phyloP scores from a whole-genome alignment of 2,888 invertebrate genomes.

The Drosophila nr. perissopoda region DNA sequence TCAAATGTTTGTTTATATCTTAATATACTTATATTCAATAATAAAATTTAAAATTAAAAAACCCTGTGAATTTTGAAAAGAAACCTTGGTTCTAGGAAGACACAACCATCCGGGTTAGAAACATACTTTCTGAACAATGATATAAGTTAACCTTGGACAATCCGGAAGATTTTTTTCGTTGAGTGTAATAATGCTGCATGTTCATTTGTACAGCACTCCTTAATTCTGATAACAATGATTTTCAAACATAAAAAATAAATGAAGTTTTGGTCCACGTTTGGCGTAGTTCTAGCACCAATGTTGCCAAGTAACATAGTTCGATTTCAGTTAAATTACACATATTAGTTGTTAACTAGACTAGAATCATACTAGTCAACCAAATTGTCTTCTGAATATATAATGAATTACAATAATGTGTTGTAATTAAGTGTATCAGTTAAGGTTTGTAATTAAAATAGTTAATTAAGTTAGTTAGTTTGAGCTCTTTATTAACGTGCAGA shows the following conservation, averaged over 20 bases:
- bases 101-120: neutral
- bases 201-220: neutral
- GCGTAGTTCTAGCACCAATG: conserved; percentile 4
- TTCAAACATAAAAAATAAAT: neutral
- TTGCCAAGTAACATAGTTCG: neutral
- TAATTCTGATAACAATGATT: neutral
- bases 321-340: neutral
- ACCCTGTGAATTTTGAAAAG: too few species aligned
- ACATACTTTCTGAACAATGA: neutral
- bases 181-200: neutral
- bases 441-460: neutral
- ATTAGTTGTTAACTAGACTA: neutral
- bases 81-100: neutral
- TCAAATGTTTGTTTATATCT: neutral
- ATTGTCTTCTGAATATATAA: neutral
- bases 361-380: too few species aligned
- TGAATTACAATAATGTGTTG: neutral
- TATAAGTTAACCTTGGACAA: neutral
- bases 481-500: neutral
- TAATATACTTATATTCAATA: neutral
- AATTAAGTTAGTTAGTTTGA: neutral
- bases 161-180: neutral
- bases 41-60: neutral
- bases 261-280: neutral
- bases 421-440: neutral